Base-by-base conservation (phyloP, 2,888 invertebrate genomes). In the Xanthorhoe spadicearia region DNA sequence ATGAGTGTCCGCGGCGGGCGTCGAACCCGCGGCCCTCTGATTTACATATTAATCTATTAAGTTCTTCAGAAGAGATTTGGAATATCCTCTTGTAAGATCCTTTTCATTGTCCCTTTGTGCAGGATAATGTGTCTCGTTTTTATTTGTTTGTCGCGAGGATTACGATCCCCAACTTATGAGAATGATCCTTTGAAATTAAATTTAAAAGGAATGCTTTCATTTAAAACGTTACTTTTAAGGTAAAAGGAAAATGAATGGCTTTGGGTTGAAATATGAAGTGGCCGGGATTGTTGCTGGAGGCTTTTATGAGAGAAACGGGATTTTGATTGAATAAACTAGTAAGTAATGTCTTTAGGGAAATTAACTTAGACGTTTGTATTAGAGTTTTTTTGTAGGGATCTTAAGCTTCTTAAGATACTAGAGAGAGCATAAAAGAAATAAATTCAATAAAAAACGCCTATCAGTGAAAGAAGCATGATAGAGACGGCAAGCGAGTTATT, bases 1-100 rank as follows among this genome's bases (percentile, higher is more conserved):
- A 59, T 62, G 59, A 58, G 38, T 56, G 59, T 63, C 65, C 63
- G 60, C 56, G 38, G 17, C 56, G 63, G 53, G 43, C 55, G 57
- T 55, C 58, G 51, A 68, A 68, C 64, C 64, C 53, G 53, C 57
- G 68, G 4, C 55, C 66, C 63, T 43, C 51, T 10, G 18, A 69
- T 69, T 69, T 64, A 60, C 69, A 69, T 69, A 69, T 66, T 66
- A 60, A 66, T 66, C 51, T 68, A 60, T 67, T 60, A 60, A 67
- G 60, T 60, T 64, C 58, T 56, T 50, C 35, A 50, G 49, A 32
- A 66, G 62, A 51, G 66, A 62, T 66, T 55, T 43, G 46, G 59
- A 53, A 35, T 35, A 60, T 63, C 63, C 63, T 51, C 59, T 62
- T 59, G 46, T 23, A 48, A 61, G 48, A 59, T 55, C 38, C 51